A percentile compares a stretch with the other conserved stretches of the same genome.
Conservation (phyloP, 2,113 vertebrate species). For the Carettochelys insculpta region DNA sequence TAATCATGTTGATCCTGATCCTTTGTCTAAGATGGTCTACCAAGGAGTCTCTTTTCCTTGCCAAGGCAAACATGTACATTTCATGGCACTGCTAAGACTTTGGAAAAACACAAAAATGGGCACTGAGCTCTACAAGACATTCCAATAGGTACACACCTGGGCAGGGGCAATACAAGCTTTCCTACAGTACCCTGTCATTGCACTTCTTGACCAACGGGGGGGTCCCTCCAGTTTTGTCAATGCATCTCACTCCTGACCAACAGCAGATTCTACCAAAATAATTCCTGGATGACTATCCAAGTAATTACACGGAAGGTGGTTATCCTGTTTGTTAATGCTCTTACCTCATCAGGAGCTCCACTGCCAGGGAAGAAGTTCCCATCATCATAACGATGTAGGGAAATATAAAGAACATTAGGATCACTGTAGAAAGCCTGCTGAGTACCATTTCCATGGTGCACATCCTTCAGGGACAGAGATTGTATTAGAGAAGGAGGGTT, state of each 20-base stretch:
- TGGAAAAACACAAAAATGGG: fast-evolving
- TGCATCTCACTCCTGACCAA: background rate
- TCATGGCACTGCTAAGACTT: fast-evolving
- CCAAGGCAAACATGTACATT: background rate
- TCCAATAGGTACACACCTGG: fast-evolving
- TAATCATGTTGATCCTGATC: background rate
- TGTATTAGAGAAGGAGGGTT: background rate
- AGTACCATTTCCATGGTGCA: constrained; percentile 85
- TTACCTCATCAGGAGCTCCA: constrained; percentile 94
- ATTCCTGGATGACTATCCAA: fast-evolving
- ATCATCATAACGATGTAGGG: constrained; percentile 96
- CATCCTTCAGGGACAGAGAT: constrained; percentile 73
- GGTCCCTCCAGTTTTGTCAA: fast-evolving
- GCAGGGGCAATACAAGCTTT: background rate
- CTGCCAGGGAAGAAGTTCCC: constrained; percentile 99
- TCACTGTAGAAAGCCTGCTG: constrained; percentile 96
- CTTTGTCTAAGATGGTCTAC: background rate
- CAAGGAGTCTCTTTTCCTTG: fast-evolving
- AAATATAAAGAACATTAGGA: constrained; percentile 92
- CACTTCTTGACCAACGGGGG: background rate
- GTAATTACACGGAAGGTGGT: background rate
- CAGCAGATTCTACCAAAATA: background rate
- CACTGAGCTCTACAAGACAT: fast-evolving
- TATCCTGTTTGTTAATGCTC: background rate
- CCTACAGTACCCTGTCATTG: background rate